Conservation (phyloP, 2,888 invertebrate genomes). For the Athetis lepigone region DNA sequence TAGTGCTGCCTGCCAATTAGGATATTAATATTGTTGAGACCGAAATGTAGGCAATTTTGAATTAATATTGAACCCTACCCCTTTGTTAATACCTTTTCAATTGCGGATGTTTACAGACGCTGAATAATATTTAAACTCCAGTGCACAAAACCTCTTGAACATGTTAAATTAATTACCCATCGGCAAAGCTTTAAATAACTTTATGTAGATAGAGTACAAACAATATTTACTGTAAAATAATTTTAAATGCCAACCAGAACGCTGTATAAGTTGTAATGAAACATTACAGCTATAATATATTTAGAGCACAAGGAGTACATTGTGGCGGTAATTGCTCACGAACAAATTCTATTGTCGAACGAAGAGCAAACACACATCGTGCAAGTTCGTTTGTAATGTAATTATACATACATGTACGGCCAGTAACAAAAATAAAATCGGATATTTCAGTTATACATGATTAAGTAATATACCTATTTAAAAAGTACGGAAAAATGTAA, state of each 20-base stretch:
- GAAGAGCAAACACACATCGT: conserved; percentile 37
- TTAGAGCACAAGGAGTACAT: conserved; percentile 49
- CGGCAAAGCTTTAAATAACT: conserved; percentile 40
- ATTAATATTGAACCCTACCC: neutral
- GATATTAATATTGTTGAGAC: conserved; percentile 6
- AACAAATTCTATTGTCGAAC: conserved; percentile 51
- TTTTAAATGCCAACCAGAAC: conserved; percentile 49
- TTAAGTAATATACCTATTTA: no score
- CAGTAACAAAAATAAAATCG: no score
- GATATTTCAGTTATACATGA: no score
- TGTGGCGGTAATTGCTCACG: conserved; percentile 51
- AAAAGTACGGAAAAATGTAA: no score
- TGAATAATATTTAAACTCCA: conserved; percentile 31
- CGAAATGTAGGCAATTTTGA: neutral
- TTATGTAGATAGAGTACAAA: conserved; percentile 41
- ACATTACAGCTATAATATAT: conserved; percentile 46
- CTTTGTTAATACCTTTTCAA: conserved; percentile 18
- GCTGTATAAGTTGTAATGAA: conserved; percentile 54
- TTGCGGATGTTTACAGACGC: conserved; percentile 31
- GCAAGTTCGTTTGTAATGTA: conserved; percentile 36
- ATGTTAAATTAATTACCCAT: conserved; percentile 37
- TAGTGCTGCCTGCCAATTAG: neutral
- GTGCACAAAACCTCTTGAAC: conserved; percentile 35
- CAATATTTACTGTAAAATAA: conserved; percentile 44
- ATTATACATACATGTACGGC: conserved; percentile 22